phyloP scores from a whole-genome alignment of 1,140 invertebrate species.

The Scaptomyza pallida region DNA sequence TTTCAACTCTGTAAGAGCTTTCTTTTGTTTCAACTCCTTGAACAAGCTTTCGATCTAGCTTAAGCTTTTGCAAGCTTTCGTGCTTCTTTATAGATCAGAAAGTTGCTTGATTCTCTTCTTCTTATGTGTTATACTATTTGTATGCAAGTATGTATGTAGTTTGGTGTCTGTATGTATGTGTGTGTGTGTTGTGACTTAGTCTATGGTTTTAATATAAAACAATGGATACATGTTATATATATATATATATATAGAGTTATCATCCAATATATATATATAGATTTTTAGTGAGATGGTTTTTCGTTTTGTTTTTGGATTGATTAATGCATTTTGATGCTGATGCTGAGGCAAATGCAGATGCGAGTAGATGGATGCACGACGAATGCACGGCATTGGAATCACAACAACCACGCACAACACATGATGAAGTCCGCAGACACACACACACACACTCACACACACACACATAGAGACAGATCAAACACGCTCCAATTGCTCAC shows the following conservation, averaged over 20 bases:
- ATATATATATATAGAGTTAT: background rate
- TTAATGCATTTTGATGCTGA: background rate
- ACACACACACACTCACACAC: background rate
- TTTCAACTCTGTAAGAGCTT: too few relatives aligned
- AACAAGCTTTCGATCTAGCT: background rate
- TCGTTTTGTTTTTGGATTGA: conserved; percentile 8
- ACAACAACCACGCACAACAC: conserved; percentile 26
- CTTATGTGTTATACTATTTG: conserved; percentile 6
- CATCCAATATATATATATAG: conserved; percentile 1
- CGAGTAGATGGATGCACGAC: background rate
- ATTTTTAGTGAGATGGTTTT: conserved; percentile 4
- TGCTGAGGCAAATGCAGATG: conserved; percentile 1
- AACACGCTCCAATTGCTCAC: conserved; percentile 76
- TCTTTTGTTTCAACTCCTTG: background rate
- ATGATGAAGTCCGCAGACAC: background rate
- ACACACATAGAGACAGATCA: conserved; percentile 9
- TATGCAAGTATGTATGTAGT: conserved; percentile 17
- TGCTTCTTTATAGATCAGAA: background rate
- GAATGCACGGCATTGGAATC: conserved; percentile 13
- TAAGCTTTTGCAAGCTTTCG: background rate
- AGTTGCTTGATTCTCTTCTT: background rate
- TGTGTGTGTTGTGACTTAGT: conserved; percentile 35
- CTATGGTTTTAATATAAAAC: conserved; percentile 82
- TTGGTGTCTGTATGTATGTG: conserved; percentile 20
- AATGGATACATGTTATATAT: conserved; percentile 41